Evolutionary conservation across 2,888 invertebrate genomes (phyloP).

Genomic region (Brassicogethes aeneus): DNA sequence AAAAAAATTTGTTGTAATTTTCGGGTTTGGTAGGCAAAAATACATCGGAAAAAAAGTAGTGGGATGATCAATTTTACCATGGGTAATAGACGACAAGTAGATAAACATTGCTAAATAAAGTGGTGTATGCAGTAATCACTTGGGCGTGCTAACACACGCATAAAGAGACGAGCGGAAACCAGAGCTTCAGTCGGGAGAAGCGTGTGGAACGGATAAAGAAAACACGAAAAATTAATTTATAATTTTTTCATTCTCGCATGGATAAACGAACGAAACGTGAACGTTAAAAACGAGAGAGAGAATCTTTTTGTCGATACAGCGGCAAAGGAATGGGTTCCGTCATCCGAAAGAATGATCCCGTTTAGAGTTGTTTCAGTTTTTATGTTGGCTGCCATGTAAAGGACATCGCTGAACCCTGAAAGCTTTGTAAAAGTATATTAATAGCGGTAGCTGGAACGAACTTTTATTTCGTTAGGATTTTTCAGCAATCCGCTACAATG

Average conservation of each 20-base stretch:
- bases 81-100: no score
- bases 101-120: no score
- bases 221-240: constrained; percentile 18
- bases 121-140: no score
- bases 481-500: constrained; percentile 23
- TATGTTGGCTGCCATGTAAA: constrained; percentile 28
- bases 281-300: constrained; percentile 11
- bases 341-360: constrained; percentile 9
- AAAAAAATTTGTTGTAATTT: no score
- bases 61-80: no score
- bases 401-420: constrained; percentile 30
- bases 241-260: constrained; percentile 16
- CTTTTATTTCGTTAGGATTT: constrained; percentile 35
- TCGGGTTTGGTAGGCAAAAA: no score
- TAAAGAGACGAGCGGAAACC: background rate
- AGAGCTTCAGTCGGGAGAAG: no score
- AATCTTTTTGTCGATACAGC: constrained; percentile 9
- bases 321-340: constrained; percentile 11
- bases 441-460: constrained; percentile 30
- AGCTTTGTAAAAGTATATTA: constrained; percentile 34
- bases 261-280: constrained; percentile 8
- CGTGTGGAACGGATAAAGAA: constrained; percentile 6
- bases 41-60: no score
- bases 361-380: constrained; percentile 20
- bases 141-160: no score